Conservation (phyloP, 2,888 invertebrate species). For the Pristionchus japonicus region DNA sequence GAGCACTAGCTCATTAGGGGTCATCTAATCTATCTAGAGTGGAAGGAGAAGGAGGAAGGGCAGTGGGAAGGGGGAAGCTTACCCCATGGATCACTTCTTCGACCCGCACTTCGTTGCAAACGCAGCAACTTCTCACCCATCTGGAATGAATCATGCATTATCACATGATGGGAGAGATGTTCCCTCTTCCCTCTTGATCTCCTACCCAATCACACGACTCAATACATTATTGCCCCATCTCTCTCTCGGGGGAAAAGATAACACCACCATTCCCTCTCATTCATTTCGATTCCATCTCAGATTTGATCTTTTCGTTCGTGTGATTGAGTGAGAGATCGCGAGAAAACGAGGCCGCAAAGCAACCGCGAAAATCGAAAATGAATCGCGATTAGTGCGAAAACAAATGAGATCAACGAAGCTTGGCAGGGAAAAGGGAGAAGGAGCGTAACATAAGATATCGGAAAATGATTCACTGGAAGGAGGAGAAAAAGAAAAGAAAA, state of each 20-base stretch:
- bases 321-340: not conserved
- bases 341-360: not conserved
- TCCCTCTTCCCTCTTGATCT: not conserved
- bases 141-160: conserved; percentile 11
- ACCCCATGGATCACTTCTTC: conserved; percentile 24
- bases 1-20: not conserved
- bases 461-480: not conserved
- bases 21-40: conserved; percentile 25
- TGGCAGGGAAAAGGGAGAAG: conserved; percentile 22
- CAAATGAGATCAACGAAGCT: conserved; percentile 20
- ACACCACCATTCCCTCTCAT: not conserved
- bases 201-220: conserved; percentile 24
- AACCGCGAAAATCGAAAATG: not conserved
- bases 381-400: conserved; percentile 45
- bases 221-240: not conserved
- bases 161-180: conserved; percentile 23
- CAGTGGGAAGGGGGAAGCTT: not conserved
- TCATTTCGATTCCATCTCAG: not conserved
- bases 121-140: not conserved
- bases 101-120: not conserved
- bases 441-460: not conserved
- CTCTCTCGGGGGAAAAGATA: not conserved
- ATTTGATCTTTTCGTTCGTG: conserved; percentile 9
- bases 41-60: not conserved
- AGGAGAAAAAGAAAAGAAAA: not conserved